A percentile compares a stretch with the other conserved stretches of the same genome.
phyloP scores from a whole-genome alignment of 1,140 invertebrate genomes.

The Drosophila hydei region DNA sequence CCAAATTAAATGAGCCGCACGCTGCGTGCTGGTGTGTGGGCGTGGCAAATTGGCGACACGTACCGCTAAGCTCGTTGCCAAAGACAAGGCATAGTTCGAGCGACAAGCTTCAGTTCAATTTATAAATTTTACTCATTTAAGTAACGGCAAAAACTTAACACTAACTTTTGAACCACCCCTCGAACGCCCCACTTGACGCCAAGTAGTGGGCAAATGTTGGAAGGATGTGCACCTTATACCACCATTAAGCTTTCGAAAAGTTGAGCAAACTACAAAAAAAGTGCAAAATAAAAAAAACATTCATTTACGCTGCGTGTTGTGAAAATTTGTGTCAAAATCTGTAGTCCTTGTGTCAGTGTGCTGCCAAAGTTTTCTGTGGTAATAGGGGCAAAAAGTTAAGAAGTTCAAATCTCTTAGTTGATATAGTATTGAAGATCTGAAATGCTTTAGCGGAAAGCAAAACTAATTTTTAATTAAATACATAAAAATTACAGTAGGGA shows the following conservation, averaged over 20 bases:
- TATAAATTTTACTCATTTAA: constrained; percentile 61
- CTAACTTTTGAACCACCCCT: constrained; percentile 16
- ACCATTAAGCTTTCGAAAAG: constrained; percentile 69
- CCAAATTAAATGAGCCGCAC: constrained; percentile 69
- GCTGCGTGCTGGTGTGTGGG: constrained; percentile 26
- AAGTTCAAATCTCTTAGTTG: constrained; percentile 8
- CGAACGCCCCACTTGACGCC: background rate
- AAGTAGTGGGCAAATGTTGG: constrained; percentile 75
- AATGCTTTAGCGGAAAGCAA: background rate
- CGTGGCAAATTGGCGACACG: constrained; percentile 71
- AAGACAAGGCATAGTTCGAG: constrained; percentile 31
- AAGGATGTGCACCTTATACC: constrained; percentile 48
- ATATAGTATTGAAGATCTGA: constrained; percentile 17
- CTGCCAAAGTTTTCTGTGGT: background rate
- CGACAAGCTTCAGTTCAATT: constrained; percentile 62
- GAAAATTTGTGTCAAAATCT: constrained; percentile 48
- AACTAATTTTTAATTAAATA: background rate
- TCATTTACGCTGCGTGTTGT: constrained; percentile 43
- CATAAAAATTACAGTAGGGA: no score
- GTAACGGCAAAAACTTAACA: constrained; percentile 57
- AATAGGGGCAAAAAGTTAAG: background rate
- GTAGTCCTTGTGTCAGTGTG: constrained; percentile 25
- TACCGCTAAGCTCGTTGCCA: constrained; percentile 43
- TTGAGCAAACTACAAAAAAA: constrained; percentile 42
- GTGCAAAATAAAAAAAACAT: constrained; percentile 22